Conservation (phyloP, 2,797 vertebrate species). For the Chaetodon trifasciatus region DNA sequence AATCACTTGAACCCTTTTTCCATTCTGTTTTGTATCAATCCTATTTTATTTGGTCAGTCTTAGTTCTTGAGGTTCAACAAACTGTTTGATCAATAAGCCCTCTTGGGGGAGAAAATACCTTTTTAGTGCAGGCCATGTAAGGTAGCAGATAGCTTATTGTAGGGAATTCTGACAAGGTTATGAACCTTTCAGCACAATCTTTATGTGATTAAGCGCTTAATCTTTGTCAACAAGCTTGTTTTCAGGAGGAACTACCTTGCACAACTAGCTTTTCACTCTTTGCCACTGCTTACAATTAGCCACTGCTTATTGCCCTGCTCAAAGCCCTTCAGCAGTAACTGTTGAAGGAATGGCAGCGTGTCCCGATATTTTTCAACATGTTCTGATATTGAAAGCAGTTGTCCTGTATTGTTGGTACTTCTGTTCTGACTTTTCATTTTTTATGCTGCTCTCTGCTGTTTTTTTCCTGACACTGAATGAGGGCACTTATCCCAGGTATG, state of each 20-base stretch:
- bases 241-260: conserved; percentile 10
- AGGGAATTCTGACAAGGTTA: conserved; percentile 20
- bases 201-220: conserved; percentile 24
- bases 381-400: conserved; percentile 28
- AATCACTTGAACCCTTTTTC: conserved; percentile 24
- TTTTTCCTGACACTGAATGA: conserved; percentile 49
- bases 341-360: neutral
- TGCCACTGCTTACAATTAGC: neutral
- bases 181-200: conserved; percentile 42
- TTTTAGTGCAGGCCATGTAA: conserved; percentile 39
- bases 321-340: conserved; percentile 3
- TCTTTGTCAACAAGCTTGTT: conserved; percentile 39
- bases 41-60: conserved; percentile 34
- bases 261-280: conserved; percentile 13
- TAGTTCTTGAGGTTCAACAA: conserved; percentile 27
- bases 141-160: conserved; percentile 26
- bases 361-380: conserved; percentile 19
- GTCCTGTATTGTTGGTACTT: conserved; percentile 5
- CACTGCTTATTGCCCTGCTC: conserved; percentile 21
- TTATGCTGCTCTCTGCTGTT: conserved; percentile 11
- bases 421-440: conserved; percentile 38
- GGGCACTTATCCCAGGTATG: conserved; percentile 69
- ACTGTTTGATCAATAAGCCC: conserved; percentile 57
- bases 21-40: conserved; percentile 14
- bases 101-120: conserved; percentile 36